phyloP scores from a whole-genome alignment of 2,797 vertebrate genomes.

The Telmatherina bonti region DNA sequence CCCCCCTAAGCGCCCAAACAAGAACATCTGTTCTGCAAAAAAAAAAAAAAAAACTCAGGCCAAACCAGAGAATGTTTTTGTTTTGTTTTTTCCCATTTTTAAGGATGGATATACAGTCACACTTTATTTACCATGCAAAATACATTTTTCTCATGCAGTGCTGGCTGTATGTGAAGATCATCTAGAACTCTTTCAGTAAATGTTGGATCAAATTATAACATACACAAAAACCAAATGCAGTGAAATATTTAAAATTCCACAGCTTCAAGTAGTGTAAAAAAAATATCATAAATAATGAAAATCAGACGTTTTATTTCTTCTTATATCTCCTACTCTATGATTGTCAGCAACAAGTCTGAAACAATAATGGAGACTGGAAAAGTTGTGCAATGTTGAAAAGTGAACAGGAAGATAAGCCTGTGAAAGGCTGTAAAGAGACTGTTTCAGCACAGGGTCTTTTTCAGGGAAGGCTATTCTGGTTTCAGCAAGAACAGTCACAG shows the following conservation, averaged over 20 bases:
- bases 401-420: background rate
- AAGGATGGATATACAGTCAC: background rate
- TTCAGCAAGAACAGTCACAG: too few species aligned
- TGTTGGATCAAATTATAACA: background rate
- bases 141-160: background rate
- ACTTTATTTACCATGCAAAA: background rate
- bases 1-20: conserved; percentile 56
- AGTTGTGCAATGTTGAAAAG: background rate
- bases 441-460: background rate
- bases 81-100: background rate
- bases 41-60: conserved; percentile 31
- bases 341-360: background rate
- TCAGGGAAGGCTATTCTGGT: too few species aligned
- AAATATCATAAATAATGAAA: background rate
- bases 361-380: background rate
- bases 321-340: background rate
- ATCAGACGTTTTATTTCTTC: background rate
- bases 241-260: background rate
- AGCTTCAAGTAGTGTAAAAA: background rate
- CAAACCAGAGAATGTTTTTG: background rate
- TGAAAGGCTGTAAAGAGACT: background rate
- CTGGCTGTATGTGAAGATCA: background rate
- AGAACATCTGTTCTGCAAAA: conserved; percentile 16
- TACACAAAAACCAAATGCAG: background rate
- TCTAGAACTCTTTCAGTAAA: background rate